These are phyloP conservation scores for Pristionchus japonicus DNA, from an alignment of 2,888 invertebrate genomes.

Conservation along the genomic window DNA sequence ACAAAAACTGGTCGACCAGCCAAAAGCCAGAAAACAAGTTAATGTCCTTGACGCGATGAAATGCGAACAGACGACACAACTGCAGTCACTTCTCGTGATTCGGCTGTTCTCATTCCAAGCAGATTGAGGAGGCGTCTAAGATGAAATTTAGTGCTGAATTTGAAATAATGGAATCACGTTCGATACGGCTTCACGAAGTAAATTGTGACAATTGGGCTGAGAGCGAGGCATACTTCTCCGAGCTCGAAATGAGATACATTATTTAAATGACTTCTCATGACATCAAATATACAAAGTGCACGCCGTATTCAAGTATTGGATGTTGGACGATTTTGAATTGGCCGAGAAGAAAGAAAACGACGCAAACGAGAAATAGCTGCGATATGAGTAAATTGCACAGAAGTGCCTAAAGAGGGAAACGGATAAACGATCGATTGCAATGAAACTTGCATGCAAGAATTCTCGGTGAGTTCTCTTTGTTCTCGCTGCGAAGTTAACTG, in stretches of 20 bases:
- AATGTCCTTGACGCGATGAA: background rate
- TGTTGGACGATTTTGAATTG: background rate
- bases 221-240: background rate
- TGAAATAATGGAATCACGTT: background rate
- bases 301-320: background rate
- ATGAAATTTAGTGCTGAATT: too few species aligned
- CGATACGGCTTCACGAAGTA: conserved; percentile 1
- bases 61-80: background rate
- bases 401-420: background rate
- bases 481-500: background rate
- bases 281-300: background rate
- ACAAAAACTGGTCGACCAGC: too few species aligned
- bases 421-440: background rate
- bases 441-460: background rate
- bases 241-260: background rate
- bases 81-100: background rate
- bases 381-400: background rate
- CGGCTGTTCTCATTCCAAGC: background rate
- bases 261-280: background rate
- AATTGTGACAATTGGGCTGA: background rate
- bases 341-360: background rate
- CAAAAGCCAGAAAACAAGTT: too few species aligned
- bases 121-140: background rate
- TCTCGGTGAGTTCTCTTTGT: background rate
- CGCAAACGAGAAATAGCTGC: background rate